A percentile compares a stretch with the other conserved stretches of the same genome.
phyloP scores from a whole-genome alignment of 2,797 vertebrate species.

The Meda fulgida region DNA sequence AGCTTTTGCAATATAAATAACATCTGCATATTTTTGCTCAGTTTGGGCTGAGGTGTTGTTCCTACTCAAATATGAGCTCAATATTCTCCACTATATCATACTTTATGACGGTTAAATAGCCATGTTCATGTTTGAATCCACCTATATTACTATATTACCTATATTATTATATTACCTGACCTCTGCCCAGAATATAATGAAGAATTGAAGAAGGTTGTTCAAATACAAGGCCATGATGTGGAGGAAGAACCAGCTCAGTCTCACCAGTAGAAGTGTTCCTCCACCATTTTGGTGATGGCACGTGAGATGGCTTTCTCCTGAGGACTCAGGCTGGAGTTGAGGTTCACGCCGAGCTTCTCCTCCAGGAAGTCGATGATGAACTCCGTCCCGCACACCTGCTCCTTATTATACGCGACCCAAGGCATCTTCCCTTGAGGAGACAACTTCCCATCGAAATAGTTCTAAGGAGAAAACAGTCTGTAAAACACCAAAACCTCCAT shows the following conservation, averaged over 20 bases:
- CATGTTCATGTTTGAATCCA: background rate
- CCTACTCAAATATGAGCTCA: background rate
- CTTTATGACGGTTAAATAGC: background rate
- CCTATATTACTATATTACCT: background rate
- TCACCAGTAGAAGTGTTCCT: slow-evolving; percentile 99
- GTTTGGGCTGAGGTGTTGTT: background rate
- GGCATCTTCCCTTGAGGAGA: slow-evolving; percentile 99
- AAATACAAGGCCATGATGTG: background rate
- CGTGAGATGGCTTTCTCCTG: slow-evolving; percentile 92
- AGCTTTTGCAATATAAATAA: background rate
- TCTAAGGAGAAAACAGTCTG: slow-evolving; percentile 75
- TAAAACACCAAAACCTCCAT: background rate
- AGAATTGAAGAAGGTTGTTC: background rate
- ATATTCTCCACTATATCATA: background rate
- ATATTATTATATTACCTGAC: background rate
- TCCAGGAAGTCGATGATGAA: slow-evolving; percentile 99
- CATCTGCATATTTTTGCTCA: background rate
- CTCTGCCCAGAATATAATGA: background rate
- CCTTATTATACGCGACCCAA: slow-evolving; percentile 97
- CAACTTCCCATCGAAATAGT: slow-evolving; percentile 98
- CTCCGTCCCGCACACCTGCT: slow-evolving; percentile 91
- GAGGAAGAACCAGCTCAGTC: slow-evolving; percentile 52
- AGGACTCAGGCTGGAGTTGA: slow-evolving; percentile 89
- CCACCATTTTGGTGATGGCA: slow-evolving; percentile 96
- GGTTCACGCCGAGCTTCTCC: slow-evolving; percentile 91